A percentile compares a stretch with the other conserved stretches of the same genome.
phyloP scores from a whole-genome alignment of 2,888 invertebrate genomes.

The Meta bourneti region DNA sequence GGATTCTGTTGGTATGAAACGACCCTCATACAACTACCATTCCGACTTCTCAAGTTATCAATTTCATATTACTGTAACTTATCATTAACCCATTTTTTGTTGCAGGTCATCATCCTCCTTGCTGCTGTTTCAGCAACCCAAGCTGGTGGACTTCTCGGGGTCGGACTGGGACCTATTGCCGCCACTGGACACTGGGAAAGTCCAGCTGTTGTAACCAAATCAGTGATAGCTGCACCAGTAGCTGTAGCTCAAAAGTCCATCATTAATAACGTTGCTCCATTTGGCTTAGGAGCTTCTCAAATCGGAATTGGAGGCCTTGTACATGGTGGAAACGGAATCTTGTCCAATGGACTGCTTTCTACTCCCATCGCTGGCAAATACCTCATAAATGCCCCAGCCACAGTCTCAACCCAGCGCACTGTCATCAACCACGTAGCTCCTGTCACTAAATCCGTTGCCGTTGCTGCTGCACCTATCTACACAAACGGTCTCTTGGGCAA shows the following conservation, averaged over 20 bases:
- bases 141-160: not conserved
- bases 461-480: not conserved
- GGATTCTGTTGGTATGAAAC: too few relatives aligned
- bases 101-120: not conserved
- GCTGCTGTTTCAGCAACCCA: constrained; percentile 4
- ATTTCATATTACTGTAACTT: too few relatives aligned
- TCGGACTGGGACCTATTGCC: not conserved
- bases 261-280: constrained; percentile 33
- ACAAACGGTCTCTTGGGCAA: constrained; percentile 1
- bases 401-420: constrained; percentile 4
- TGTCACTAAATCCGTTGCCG: not conserved
- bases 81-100: not conserved
- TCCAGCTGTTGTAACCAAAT: not conserved
- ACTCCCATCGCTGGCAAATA: not conserved
- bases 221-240: not conserved
- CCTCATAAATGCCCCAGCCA: not conserved
- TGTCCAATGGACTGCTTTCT: not conserved
- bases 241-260: constrained; percentile 1
- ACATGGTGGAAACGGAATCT: not conserved
- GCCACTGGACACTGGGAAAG: not conserved
- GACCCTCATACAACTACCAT: too few relatives aligned
- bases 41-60: too few relatives aligned
- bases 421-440: constrained; percentile 38
- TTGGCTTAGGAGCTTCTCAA: not conserved
- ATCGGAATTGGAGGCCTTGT: not conserved